Evolutionary conservation across 2,113 vertebrate species (phyloP), one percentile per base, ranked within the genome.

Genomic region (Myocastor coypus): DNA sequence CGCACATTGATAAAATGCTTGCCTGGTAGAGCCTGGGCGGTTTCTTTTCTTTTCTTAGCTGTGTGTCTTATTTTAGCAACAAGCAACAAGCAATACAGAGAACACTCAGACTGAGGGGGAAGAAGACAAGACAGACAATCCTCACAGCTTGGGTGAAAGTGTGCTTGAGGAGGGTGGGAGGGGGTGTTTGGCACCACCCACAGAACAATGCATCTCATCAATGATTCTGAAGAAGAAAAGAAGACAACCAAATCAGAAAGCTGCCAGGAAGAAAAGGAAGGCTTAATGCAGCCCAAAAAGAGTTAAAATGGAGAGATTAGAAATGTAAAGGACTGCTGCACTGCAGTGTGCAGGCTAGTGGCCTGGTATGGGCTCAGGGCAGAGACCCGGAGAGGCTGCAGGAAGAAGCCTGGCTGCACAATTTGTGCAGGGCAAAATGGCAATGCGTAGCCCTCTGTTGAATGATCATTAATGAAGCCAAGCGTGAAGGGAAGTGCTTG

Each of bases 31-130:
- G 83, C 81, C 20, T 20, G 71, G 71, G 63, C 3, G 42, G 61
- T 37, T 95, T 94, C 92, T 94, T 94, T 89, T 96, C 87, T 97
- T 96, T 97, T 97, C 91, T 92, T 97, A 94, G 59, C 64, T 24
- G 11, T 87, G 46, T 92, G 90, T 96, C 92, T 97, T 95, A 95
- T 96, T 97, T 97, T 96, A 96, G 94, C 87, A 97, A 96, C 88
- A 94, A 87, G 92, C 95, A 92, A 97, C 66, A 91, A 97, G 96
- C 83, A 83, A 92, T 77, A 52, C 40, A 96, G 90, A 90, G 68
- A 91, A 89, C 59, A 40, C 95, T 96, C 75, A 96, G 82, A 94
- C 91, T 94, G 94, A 96, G 91, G 84, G 89, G 85, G 90, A 95
- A 95, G 77, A 95, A 61, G 88, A 94, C 77, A 94, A 94, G 81